phyloP scores from a whole-genome alignment of 2,888 invertebrate species.

The Pyrgus malvae region DNA sequence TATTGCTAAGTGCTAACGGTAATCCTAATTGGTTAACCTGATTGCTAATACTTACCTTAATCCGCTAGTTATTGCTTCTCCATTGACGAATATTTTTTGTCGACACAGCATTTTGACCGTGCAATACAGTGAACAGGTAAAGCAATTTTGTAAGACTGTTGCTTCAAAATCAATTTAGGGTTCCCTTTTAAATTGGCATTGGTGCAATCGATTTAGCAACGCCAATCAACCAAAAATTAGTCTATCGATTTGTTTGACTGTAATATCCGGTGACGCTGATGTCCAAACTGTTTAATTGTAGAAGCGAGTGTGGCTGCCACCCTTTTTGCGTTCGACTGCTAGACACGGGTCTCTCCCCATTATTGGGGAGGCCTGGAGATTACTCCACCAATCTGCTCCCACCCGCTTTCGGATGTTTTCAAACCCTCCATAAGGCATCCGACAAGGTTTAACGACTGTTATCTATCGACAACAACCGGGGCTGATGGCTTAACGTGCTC shows the following conservation, averaged over 20 bases:
- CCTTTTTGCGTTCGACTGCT: no score
- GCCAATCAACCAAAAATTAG: conserved; percentile 24
- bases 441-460: no score
- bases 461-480: no score
- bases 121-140: no score
- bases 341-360: no score
- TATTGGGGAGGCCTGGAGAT: no score
- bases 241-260: conserved; percentile 13
- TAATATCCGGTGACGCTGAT: conserved; percentile 19
- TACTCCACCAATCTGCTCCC: no score
- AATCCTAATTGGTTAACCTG: conserved; percentile 11
- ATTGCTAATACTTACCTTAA: neutral
- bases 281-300: conserved; percentile 7
- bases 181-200: neutral
- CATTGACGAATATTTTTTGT: neutral
- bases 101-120: neutral
- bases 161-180: conserved; percentile 5
- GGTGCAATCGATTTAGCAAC: conserved; percentile 20
- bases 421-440: no score
- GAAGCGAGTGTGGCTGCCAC: no score
- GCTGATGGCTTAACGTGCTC: no score
- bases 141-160: conserved; percentile 2
- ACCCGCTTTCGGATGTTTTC: no score
- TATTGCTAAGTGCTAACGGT: conserved; percentile 12
- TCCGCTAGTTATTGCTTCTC: neutral